phyloP scores from a whole-genome alignment of 2,113 vertebrate genomes.

The Phyllopteryx taeniolatus region DNA sequence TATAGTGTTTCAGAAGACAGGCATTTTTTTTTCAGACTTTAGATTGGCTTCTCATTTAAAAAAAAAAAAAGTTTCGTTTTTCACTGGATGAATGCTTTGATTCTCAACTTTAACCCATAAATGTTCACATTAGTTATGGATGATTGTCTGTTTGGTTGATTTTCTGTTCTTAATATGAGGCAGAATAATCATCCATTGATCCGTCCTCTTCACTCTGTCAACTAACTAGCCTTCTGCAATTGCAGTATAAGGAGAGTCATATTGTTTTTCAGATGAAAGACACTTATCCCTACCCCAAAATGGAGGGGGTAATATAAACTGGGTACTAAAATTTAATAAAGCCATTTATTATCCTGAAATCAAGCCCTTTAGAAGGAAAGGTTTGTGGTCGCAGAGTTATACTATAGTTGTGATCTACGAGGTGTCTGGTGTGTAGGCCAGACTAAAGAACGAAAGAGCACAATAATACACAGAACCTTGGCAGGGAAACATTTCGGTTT shows the following conservation, averaged over 20 bases:
- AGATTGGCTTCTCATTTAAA: too few relatives aligned
- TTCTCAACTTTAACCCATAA: too few relatives aligned
- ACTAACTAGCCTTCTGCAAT: too few relatives aligned
- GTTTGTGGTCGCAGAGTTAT: slow-evolving; percentile 22
- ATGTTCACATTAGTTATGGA: too few relatives aligned
- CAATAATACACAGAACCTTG: slow-evolving; percentile 34
- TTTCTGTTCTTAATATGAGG: too few relatives aligned
- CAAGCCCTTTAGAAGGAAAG: slow-evolving; percentile 26
- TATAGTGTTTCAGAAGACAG: too few relatives aligned
- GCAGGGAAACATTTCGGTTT: slow-evolving; percentile 30
- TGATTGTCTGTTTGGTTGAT: too few relatives aligned
- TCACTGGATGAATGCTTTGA: too few relatives aligned
- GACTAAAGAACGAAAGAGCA: slow-evolving; percentile 23
- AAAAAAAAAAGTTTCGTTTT: too few relatives aligned
- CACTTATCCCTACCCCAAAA: slow-evolving; percentile 6
- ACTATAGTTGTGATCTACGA: slow-evolving; percentile 39
- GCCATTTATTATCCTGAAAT: slow-evolving; percentile 44
- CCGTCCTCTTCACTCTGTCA: too few relatives aligned
- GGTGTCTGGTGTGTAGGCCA: slow-evolving; percentile 10
- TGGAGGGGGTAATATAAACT: not conserved
- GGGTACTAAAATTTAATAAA: slow-evolving; percentile 2
- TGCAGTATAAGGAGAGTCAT: not conserved
- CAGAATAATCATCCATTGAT: too few relatives aligned
- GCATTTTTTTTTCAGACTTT: too few relatives aligned
- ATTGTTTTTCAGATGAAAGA: slow-evolving; percentile 8